phyloP scores from a whole-genome alignment of 37 sponge, comb jelly and placozoan species.

The Petrosia ficiformis region DNA sequence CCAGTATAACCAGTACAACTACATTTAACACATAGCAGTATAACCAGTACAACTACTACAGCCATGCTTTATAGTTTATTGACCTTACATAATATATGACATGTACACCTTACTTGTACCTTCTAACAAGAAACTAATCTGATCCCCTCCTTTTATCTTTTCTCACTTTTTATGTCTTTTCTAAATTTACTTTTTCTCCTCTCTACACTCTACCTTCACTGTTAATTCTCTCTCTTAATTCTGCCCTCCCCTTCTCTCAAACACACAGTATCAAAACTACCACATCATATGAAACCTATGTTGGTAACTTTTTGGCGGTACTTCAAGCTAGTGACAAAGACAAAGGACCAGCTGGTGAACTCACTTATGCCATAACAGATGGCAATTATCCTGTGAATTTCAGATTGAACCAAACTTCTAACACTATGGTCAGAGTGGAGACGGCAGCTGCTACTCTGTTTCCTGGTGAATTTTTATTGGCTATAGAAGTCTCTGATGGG shows the following conservation, averaged over 20 bases:
- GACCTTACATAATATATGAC: no score
- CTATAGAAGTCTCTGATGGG: constrained; percentile 27
- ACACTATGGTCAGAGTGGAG: not conserved
- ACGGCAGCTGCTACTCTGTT: constrained; percentile 15
- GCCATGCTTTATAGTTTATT: no score
- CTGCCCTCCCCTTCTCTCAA: not conserved
- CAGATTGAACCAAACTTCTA: not conserved
- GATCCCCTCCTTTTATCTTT: no score
- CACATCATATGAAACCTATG: constrained; percentile 8
- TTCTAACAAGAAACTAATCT: no score
- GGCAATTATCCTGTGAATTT: constrained; percentile 56
- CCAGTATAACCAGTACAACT: no score
- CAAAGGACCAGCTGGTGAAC: constrained; percentile 25
- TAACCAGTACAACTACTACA: no score
- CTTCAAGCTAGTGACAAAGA: constrained; percentile 45
- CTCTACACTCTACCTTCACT: no score
- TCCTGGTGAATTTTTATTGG: constrained; percentile 28
- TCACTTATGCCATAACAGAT: constrained; percentile 28
- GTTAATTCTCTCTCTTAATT: not conserved
- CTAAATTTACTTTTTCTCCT: no score
- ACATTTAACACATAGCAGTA: no score
- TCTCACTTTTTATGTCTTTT: no score
- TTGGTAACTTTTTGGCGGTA: constrained; percentile 11
- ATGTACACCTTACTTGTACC: no score
- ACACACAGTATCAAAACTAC: not conserved